Evolutionary conservation across 1,140 invertebrate species (phyloP), one percentile per base, ranked within the genome.

Genomic region (Drosophila santomea): DNA sequence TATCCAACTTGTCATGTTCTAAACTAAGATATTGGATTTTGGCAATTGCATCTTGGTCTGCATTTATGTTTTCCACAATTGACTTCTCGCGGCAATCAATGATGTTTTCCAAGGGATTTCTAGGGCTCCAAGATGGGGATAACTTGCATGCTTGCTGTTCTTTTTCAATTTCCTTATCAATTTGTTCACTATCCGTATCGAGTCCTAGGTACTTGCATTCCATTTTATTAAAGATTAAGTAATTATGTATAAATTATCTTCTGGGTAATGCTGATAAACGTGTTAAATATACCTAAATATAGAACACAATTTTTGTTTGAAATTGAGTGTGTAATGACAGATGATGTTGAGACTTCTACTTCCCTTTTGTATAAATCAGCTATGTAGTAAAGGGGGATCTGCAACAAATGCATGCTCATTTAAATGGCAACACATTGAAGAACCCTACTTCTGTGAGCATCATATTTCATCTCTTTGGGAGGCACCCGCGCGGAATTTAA

Each of bases 1-100:
- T 91, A 14, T 91, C 82, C 39, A 92, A 43, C 25, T 54, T 72
- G 10, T 68, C 91, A 8, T 84, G 71, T 15, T 91, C 88, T 0
- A 79, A 80, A 35, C 72, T 80, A 4, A 85, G 52, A 71, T 91
- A 91, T 58, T 85, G 45, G 12, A 68, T 68, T 25, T 67, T 68
- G 0, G 36, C 23, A 3, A 50, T 36, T 8, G 45, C 61, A 38
- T 66, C 64, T 36, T 52, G 64, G 8, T 66, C 64, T 4, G 60
- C 61, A 43, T 68, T 68, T 8, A 68, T 15, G 6, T 43, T 66
- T n/a, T 66, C 64, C 45, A 66, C 60, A 52, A 67, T 66, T 8
- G 45, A 52, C 28, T 66, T 68, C 4, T 68, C 60, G 2, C 64
- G 64, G 28, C 39, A 23, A 17, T 43, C 48, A 4, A 68, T 41